A percentile compares a stretch with the other conserved stretches of the same genome.
Conservation (phyloP, 1,140 invertebrate genomes). For the Hydropsyche tenuis region DNA sequence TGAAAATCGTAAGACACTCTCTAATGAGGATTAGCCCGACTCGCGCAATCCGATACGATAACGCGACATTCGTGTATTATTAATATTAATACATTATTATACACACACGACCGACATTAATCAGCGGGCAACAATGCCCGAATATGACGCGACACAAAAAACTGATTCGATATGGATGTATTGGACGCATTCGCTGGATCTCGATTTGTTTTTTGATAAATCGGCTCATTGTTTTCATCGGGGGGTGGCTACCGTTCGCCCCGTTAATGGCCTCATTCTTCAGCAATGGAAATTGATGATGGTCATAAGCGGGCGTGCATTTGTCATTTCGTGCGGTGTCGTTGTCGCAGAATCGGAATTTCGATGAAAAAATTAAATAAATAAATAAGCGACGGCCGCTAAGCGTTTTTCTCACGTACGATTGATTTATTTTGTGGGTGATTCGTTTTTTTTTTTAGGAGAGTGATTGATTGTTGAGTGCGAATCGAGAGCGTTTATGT, state of each 20-base stretch:
- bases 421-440: too few relatives aligned
- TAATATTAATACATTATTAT: too few relatives aligned
- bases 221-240: conserved; percentile 46
- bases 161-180: too few relatives aligned
- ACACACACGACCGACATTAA: conserved; percentile 35
- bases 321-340: conserved; percentile 35
- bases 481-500: too few relatives aligned
- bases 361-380: background rate
- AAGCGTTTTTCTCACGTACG: background rate
- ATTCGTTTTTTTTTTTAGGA: too few relatives aligned
- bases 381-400: background rate
- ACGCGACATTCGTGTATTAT: background rate
- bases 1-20: conserved; percentile 34
- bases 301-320: conserved; percentile 40
- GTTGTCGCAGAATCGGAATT: background rate
- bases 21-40: conserved; percentile 41
- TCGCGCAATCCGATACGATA: background rate
- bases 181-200: too few relatives aligned
- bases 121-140: conserved; percentile 11
- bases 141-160: conserved; percentile 9
- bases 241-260: conserved; percentile 45
- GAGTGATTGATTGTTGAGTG: too few relatives aligned
- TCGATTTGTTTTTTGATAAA: conserved; percentile 42
- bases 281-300: conserved; percentile 40
- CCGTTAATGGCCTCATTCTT: conserved; percentile 47